A percentile compares a stretch with the other conserved stretches of the same genome.
phyloP scores from a whole-genome alignment of 2,797 vertebrate species.

The Brachyrhaphis roseni region DNA sequence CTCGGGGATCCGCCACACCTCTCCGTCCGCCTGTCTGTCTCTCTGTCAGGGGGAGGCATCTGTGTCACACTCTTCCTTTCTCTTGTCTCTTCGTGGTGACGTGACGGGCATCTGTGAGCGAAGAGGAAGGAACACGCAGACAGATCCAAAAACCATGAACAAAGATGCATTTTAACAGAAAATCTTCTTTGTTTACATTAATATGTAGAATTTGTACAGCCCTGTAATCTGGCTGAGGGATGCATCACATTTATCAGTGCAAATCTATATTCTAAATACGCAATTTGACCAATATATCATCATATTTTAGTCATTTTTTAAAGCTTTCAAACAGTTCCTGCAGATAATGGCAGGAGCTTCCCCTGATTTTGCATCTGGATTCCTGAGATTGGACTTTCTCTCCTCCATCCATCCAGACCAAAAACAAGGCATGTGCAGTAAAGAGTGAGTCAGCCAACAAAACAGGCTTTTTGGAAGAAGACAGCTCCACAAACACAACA shows the following conservation, averaged over 20 bases:
- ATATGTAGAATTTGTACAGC: neutral
- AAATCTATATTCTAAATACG: neutral
- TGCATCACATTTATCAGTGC: neutral
- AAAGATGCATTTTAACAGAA: slow-evolving; percentile 10
- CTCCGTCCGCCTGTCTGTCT: slow-evolving; percentile 56
- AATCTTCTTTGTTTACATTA: slow-evolving; percentile 15
- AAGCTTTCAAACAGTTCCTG: neutral
- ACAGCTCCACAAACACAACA: neutral
- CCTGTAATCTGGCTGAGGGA: neutral
- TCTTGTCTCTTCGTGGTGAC: slow-evolving; percentile 65
- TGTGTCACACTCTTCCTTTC: slow-evolving; percentile 55
- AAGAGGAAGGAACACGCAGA: slow-evolving; percentile 47
- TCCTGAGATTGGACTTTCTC: neutral
- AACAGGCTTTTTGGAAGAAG: neutral
- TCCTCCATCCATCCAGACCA: neutral
- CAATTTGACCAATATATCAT: neutral
- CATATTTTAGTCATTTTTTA: neutral
- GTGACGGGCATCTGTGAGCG: slow-evolving; percentile 68
- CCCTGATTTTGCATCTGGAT: neutral
- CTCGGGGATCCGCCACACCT: slow-evolving; percentile 70
- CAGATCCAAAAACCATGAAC: slow-evolving; percentile 32
- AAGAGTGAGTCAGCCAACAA: slow-evolving; percentile 1
- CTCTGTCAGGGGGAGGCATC: slow-evolving; percentile 41
- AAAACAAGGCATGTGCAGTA: neutral
- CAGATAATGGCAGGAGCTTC: neutral